Evolutionary conservation across 2,888 invertebrate genomes (phyloP).

Genomic region (Drosophila birchii): DNA sequence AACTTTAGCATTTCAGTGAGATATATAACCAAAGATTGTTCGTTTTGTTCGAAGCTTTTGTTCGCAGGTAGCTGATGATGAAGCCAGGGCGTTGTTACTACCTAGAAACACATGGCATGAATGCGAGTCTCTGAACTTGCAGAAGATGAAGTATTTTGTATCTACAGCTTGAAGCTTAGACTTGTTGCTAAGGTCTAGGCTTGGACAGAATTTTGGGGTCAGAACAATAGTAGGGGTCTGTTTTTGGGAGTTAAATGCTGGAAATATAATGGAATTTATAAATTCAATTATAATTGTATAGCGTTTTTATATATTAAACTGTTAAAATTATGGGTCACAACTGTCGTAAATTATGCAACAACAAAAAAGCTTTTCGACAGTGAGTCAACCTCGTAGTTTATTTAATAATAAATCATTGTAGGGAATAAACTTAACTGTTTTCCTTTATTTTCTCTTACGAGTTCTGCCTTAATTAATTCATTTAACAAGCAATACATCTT

Average conservation of each 20-base stretch:
- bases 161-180: neutral
- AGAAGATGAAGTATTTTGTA: constrained; percentile 2
- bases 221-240: neutral
- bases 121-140: constrained; percentile 27
- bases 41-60: constrained; percentile 66
- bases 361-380: neutral
- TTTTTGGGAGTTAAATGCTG: no score
- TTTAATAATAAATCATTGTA: neutral
- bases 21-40: constrained; percentile 71
- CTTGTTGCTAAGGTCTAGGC: constrained; percentile 23
- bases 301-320: neutral
- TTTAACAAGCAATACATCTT: neutral
- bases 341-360: neutral
- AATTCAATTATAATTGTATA: neutral
- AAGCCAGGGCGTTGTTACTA: constrained; percentile 24
- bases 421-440: neutral
- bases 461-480: neutral
- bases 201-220: neutral
- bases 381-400: constrained; percentile 3
- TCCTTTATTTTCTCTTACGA: neutral
- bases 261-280: constrained; percentile 4
- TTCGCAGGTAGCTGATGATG: constrained; percentile 56
- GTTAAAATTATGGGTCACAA: neutral
- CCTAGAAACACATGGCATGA: constrained; percentile 37
- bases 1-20: constrained; percentile 71